A percentile compares a stretch with the other conserved stretches of the same genome.
phyloP scores from a whole-genome alignment of 2,888 invertebrate genomes.

The Chloroclysta siterata region DNA sequence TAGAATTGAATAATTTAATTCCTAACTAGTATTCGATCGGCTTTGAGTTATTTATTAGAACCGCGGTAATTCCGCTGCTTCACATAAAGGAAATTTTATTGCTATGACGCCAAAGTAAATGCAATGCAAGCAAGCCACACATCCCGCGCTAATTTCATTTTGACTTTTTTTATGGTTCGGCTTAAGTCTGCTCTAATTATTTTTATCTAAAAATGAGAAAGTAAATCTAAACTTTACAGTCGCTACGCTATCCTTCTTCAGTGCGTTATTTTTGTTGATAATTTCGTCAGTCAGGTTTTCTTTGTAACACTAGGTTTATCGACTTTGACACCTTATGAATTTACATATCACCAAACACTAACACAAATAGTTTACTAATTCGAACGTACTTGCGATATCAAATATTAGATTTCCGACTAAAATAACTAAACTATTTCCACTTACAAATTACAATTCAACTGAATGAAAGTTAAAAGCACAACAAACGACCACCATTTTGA shows the following conservation, averaged over 20 bases:
- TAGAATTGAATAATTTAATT: background rate
- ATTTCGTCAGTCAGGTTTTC: conserved; percentile 18
- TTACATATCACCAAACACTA: conserved; percentile 9
- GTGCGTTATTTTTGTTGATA: conserved; percentile 13
- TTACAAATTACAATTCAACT: conserved; percentile 64
- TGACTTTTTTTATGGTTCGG: conserved; percentile 3
- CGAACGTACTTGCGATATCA: background rate
- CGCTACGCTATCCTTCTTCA: background rate
- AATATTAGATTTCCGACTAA: background rate
- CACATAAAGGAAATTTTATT: conserved; percentile 39
- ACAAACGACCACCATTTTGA: conserved; percentile 85
- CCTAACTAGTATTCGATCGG: background rate
- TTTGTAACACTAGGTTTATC: conserved; percentile 22
- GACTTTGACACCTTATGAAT: conserved; percentile 16
- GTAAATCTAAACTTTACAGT: background rate
- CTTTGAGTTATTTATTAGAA: background rate
- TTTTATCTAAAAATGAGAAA: background rate
- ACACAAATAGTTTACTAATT: conserved; percentile 4
- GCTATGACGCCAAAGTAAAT: conserved; percentile 63
- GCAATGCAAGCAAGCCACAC: conserved; percentile 56
- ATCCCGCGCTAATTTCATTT: conserved; percentile 77
- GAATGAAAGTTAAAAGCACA: conserved; percentile 79
- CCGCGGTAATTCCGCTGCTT: background rate
- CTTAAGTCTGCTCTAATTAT: conserved; percentile 11
- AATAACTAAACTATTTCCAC: conserved; percentile 37